Base-by-base conservation (phyloP, 2,113 vertebrate genomes). In the Leptobrachium ailaonicum region DNA sequence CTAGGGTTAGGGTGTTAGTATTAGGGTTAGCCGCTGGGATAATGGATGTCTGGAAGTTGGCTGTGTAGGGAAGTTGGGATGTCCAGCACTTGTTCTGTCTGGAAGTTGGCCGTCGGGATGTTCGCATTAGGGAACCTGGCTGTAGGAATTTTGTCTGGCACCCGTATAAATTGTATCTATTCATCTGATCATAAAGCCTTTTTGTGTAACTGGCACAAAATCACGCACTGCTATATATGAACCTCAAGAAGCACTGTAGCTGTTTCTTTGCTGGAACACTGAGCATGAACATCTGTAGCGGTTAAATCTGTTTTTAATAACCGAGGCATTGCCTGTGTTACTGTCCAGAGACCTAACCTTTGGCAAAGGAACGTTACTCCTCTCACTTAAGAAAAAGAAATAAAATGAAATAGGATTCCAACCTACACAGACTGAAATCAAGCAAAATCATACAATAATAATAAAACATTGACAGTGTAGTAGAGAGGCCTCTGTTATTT, bases 251-350 rank as follows among this genome's bases (percentile, higher is more conserved):
- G 13, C 1, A 1, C 56, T 2, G 56, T 60, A 60, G 56, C 56
- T 13, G 11, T 60, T 41, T 53, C 47, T 56, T 73, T 66, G 60
- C 58, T 66, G 62, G 45, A 73, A 72, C 40, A 42, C 44, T 72
- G 58, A 43, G 41, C 64, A 66, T 66, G 14, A 79, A 79, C 77
- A 79, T 79, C 77, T 79, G 77, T 73, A 73, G 71, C 73, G 77
- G 60, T 73, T 42, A 79, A 73, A 45, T 56, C 3, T 66, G 58
- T 79, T 71, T 66, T 66, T 40, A 79, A 42, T 56, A 66, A 73
- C 60, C 58, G 41, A 72, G 60, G 44, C 56, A 66, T 73, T n/a
- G 13, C 69, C 50, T 62, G 11, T 7, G 54, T 71, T 63, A 70
- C 56, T 78, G 44, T 62, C 67, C 70, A 79, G 70, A 79, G 77